phyloP scores from a whole-genome alignment of 2,888 invertebrate genomes.

The Caenorhabditis uteleia region DNA sequence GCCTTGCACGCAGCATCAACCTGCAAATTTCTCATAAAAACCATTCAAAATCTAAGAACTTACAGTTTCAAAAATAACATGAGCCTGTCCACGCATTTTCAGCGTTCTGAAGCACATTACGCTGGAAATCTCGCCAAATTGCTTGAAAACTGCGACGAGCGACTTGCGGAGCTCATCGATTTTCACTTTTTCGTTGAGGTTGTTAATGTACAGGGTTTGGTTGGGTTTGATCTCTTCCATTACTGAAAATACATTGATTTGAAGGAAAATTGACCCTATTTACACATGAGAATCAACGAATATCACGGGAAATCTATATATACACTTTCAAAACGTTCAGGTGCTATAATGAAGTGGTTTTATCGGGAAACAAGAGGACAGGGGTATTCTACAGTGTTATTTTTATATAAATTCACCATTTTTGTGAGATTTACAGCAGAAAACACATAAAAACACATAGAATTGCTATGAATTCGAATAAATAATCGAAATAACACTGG shows the following conservation, averaged over 20 bases:
- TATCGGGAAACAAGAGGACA: too few species aligned
- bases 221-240: conserved; percentile 76
- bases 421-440: not conserved
- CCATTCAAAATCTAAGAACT: not conserved
- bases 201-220: conserved; percentile 97
- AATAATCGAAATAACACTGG: not conserved
- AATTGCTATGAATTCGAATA: not conserved
- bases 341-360: too few species aligned
- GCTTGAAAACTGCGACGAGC: conserved; percentile 96
- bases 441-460: not conserved
- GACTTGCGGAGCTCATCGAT: conserved; percentile 88
- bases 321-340: too few species aligned
- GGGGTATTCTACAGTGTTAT: not conserved
- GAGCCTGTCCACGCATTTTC: conserved; percentile 90
- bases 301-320: too few species aligned
- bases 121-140: conserved; percentile 96
- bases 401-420: not conserved
- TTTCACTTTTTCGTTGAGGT: conserved; percentile 86
- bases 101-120: conserved; percentile 93
- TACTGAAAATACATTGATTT: not conserved
- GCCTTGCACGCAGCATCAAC: conserved; percentile 94
- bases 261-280: too few species aligned
- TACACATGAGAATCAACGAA: too few species aligned
- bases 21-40: conserved; percentile 11
- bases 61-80: conserved; percentile 60